A percentile compares a stretch with the other conserved stretches of the same genome.
These are phyloP conservation scores for Chelmon rostratus DNA, from an alignment of 2,797 vertebrate species.

Conservation along the genomic window DNA sequence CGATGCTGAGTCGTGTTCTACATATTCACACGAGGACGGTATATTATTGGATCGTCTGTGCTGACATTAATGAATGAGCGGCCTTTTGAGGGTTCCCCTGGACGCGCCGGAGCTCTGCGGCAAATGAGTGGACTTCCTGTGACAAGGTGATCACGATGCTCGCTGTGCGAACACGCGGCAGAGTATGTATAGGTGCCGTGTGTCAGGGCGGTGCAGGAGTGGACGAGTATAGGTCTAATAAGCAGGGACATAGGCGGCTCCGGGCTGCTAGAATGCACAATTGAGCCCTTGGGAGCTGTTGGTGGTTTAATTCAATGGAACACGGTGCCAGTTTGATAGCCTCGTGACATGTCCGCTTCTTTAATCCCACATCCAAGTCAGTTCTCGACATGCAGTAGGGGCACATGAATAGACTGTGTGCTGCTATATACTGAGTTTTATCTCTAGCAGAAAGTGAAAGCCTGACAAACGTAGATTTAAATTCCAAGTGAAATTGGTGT, in stretches of 20 bases:
- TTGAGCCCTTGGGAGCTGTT: not conserved
- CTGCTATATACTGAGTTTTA: not conserved
- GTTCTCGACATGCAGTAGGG: not conserved
- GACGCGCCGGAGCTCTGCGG: not conserved
- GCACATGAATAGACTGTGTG: not conserved
- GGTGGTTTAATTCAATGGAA: conserved; percentile 21
- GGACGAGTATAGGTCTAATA: conserved; percentile 23
- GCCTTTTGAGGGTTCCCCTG: conserved; percentile 14
- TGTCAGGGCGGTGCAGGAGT: conserved; percentile 8
- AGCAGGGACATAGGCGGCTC: conserved; percentile 7
- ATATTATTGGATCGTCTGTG: not conserved
- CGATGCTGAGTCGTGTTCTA: not conserved
- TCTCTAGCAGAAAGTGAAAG: not conserved
- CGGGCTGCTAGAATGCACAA: conserved; percentile 1
- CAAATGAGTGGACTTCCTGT: not conserved
- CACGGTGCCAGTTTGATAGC: conserved; percentile 36
- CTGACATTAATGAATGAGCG: conserved; percentile 5
- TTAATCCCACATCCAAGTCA: conserved; percentile 10
- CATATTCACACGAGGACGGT: not conserved
- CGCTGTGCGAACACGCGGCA: conserved; percentile 7
- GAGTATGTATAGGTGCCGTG: conserved; percentile 31
- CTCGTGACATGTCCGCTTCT: not conserved
- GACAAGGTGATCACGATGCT: conserved; percentile 7
- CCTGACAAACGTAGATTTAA: not conserved
- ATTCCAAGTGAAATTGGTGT: not conserved